Evolutionary conservation across 2,113 vertebrate genomes (phyloP).

Genomic region (Fulica atra): DNA sequence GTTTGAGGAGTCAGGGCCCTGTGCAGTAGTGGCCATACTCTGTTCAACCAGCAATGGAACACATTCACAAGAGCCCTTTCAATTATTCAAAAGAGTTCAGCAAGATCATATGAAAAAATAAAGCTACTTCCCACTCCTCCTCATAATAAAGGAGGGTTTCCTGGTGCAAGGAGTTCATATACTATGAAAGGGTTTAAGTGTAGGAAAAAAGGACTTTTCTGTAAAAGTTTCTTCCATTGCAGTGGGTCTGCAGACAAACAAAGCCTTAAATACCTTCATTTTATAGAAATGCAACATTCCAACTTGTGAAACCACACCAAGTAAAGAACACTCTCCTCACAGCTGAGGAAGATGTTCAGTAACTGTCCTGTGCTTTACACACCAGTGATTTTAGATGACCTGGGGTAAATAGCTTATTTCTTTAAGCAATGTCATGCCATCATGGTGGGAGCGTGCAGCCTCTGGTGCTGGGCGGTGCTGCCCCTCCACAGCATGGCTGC

Average conservation of each 20-base stretch:
- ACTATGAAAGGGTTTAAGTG: neutral
- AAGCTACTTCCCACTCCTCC: neutral
- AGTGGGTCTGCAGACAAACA: neutral
- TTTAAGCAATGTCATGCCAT: accelerated
- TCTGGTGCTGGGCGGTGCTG: neutral
- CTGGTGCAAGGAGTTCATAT: neutral
- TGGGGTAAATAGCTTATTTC: neutral
- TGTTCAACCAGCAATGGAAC: neutral
- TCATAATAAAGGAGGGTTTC: neutral
- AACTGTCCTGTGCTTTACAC: neutral
- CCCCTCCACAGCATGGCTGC: accelerated
- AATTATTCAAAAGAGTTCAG: neutral
- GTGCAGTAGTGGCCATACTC: neutral
- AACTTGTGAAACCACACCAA: neutral
- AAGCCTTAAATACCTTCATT: neutral
- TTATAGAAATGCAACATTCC: neutral
- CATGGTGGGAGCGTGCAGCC: accelerated
- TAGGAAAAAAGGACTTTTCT: neutral
- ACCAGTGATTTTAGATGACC: neutral
- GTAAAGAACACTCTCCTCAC: neutral
- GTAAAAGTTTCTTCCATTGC: neutral
- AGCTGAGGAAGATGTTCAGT: neutral
- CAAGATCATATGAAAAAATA: neutral
- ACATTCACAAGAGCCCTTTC: neutral
- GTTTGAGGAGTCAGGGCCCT: neutral